These are phyloP conservation scores for Diorhabda sublineata DNA, from an alignment of 1,140 invertebrate species.

Conservation along the genomic window DNA sequence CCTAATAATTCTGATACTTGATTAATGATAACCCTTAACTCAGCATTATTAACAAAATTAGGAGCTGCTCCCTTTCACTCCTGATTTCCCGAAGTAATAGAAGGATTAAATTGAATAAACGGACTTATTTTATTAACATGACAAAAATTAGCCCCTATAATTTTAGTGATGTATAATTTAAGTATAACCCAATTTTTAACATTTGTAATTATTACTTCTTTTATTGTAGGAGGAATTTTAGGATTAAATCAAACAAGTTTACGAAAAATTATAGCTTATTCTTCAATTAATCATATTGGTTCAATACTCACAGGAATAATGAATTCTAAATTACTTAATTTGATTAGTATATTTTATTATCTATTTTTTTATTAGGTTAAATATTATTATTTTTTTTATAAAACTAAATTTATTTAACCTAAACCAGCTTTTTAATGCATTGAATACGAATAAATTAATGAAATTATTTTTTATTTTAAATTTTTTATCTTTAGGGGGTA, in stretches of 20 bases:
- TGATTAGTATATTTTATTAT: constrained; percentile 48
- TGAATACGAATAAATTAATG: constrained; percentile 41
- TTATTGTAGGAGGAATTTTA: neutral
- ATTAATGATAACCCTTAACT: neutral
- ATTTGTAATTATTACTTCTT: too few relatives aligned
- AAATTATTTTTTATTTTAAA: constrained; percentile 50
- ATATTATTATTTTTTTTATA: constrained; percentile 48
- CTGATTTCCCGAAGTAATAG: constrained; percentile 51
- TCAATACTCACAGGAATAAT: constrained; percentile 48
- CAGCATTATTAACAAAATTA: constrained; percentile 45
- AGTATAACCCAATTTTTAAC: constrained; percentile 19
- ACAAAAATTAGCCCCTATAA: constrained; percentile 53
- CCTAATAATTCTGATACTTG: neutral
- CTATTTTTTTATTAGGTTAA: constrained; percentile 46
- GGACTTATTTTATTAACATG: constrained; percentile 49
- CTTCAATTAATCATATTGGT: constrained; percentile 54
- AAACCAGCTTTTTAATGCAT: constrained; percentile 48
- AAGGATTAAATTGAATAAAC: constrained; percentile 48
- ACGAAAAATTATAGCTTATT: constrained; percentile 52
- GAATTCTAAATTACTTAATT: constrained; percentile 45
- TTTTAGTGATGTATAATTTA: constrained; percentile 43
- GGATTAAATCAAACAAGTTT: constrained; percentile 49
- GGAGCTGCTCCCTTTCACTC: constrained; percentile 50
- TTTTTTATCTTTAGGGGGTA: constrained; percentile 52
- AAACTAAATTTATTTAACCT: constrained; percentile 48